Evolutionary conservation across 2,888 invertebrate species (phyloP).

Genomic region (Boloria selene): DNA sequence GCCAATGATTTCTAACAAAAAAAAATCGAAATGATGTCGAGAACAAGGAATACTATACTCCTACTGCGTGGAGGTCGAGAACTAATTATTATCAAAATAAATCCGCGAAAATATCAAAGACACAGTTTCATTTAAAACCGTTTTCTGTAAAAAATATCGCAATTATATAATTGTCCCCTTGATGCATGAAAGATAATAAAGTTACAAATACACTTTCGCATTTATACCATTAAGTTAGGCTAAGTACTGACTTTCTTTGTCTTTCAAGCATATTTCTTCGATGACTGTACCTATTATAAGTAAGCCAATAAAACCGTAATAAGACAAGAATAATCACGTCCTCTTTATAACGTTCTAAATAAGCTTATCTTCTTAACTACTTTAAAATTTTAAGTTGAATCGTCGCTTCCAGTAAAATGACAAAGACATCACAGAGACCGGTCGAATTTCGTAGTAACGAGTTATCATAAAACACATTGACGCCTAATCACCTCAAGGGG

Average conservation of each 20-base stretch:
- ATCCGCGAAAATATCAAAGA: too few species aligned
- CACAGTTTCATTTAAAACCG: too few species aligned
- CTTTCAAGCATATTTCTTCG: slow-evolving; percentile 5
- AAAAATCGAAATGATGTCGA: too few species aligned
- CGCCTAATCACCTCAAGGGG: slow-evolving; percentile 65
- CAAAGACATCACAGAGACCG: slow-evolving; percentile 33
- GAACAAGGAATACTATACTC: too few species aligned
- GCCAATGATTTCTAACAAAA: too few species aligned
- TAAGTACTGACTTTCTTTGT: slow-evolving; percentile 1
- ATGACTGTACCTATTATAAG: slow-evolving; percentile 5
- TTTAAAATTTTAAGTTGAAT: slow-evolving; percentile 25
- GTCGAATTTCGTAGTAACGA: slow-evolving; percentile 45
- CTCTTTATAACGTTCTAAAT: slow-evolving; percentile 20
- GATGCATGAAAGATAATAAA: too few species aligned
- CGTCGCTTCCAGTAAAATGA: slow-evolving; percentile 18
- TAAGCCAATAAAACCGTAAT: slow-evolving; percentile 3
- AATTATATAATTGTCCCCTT: too few species aligned
- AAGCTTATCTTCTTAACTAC: slow-evolving; percentile 28
- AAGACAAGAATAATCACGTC: slow-evolving; percentile 11
- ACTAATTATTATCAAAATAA: too few species aligned
- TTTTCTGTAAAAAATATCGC: too few species aligned
- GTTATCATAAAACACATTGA: slow-evolving; percentile 61
- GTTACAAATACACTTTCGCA: too few species aligned
- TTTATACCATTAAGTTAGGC: too few species aligned
- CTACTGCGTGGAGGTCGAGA: too few species aligned